phyloP scores from a whole-genome alignment of 37 sponge, comb jelly and placozoan species.

The Bolinopsis microptera region DNA sequence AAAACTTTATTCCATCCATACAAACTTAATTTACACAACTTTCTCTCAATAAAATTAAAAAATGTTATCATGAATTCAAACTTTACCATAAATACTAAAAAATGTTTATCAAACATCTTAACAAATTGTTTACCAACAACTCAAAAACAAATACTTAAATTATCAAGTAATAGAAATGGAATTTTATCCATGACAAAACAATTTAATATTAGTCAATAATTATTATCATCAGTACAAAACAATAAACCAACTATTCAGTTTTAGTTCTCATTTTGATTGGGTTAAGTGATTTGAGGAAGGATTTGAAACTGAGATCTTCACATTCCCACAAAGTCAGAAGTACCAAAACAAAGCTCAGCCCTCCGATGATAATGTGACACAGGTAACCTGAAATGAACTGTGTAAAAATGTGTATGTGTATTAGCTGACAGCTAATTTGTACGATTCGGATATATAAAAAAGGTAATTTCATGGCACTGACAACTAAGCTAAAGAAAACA shows the following conservation, averaged over 20 bases:
- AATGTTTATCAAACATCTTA: not conserved
- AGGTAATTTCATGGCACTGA: not conserved
- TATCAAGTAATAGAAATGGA: not conserved
- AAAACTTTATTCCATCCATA: no score
- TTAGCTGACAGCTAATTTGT: no score
- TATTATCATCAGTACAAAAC: not conserved
- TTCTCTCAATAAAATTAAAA: not conserved
- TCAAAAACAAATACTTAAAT: not conserved
- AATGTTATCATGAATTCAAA: not conserved
- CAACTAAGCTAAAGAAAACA: not conserved
- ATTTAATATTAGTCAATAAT: not conserved
- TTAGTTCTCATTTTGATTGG: not conserved
- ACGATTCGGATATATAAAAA: no score
- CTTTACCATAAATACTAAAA: not conserved
- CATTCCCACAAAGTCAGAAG: not conserved
- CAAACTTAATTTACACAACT: no score
- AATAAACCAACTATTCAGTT: not conserved
- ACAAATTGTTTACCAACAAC: not conserved
- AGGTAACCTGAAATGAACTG: constrained; percentile 34
- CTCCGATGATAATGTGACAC: constrained; percentile 23
- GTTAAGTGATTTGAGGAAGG: constrained; percentile 50
- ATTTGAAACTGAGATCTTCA: constrained; percentile 33
- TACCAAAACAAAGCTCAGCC: not conserved
- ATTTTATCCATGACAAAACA: not conserved
- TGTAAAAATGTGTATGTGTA: no score